Conservation (phyloP, 2,888 invertebrate species). For the Drosophila histrio region DNA sequence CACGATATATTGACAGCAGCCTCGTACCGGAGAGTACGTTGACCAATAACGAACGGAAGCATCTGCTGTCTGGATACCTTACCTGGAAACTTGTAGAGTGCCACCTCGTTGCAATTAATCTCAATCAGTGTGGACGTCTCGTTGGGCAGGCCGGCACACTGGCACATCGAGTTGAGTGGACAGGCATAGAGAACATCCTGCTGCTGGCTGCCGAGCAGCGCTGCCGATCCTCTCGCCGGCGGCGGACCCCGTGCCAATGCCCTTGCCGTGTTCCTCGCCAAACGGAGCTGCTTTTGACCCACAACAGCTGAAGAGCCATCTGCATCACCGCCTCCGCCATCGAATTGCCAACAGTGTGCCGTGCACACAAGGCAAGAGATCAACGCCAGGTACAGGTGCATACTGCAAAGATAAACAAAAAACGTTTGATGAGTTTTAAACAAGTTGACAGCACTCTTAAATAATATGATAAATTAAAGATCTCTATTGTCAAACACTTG, state of each 20-base stretch:
- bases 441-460: neutral
- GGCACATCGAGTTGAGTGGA: constrained; percentile 84
- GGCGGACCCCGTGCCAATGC: constrained; percentile 54
- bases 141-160: constrained; percentile 84
- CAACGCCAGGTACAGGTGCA: constrained; percentile 80
- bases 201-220: constrained; percentile 82
- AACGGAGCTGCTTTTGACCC: constrained; percentile 46
- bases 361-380: constrained; percentile 82
- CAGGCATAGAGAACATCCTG: constrained; percentile 84
- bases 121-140: constrained; percentile 84
- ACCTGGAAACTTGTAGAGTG: constrained; percentile 85
- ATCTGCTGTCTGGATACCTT: constrained; percentile 52
- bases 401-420: constrained; percentile 37
- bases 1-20: constrained; percentile 57
- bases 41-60: constrained; percentile 7
- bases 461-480: neutral
- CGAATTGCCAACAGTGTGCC: constrained; percentile 84
- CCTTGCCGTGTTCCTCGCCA: constrained; percentile 56
- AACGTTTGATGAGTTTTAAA: neutral
- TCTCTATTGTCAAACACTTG: neutral
- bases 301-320: constrained; percentile 53
- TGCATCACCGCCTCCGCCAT: constrained; percentile 76
- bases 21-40: neutral
- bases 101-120: constrained; percentile 85
- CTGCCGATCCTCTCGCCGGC: constrained; percentile 71